phyloP scores from a whole-genome alignment of 2,797 vertebrate genomes.

The Xenopus petersii region DNA sequence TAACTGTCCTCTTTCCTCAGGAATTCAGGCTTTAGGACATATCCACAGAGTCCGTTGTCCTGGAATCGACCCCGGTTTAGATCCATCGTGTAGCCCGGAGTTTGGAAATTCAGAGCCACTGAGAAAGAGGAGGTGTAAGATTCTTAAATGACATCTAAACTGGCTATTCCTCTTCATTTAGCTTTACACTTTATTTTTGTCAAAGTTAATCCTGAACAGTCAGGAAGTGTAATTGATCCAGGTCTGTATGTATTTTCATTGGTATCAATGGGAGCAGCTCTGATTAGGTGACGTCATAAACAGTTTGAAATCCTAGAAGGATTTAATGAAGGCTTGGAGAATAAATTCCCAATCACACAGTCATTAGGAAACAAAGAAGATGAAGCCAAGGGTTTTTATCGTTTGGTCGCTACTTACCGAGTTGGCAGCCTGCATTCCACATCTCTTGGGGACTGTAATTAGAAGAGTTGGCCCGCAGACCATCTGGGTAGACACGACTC shows the following conservation, averaged over 20 bases:
- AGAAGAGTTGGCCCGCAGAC: slow-evolving; percentile 88
- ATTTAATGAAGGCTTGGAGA: too few relatives aligned
- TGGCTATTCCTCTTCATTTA: too few relatives aligned
- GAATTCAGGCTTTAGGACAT: slow-evolving; percentile 83
- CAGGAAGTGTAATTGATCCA: too few relatives aligned
- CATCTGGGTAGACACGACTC: slow-evolving; percentile 89
- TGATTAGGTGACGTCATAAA: too few relatives aligned
- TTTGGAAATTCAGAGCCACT: slow-evolving; percentile 84
- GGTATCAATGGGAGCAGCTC: too few relatives aligned
- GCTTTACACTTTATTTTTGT: too few relatives aligned
- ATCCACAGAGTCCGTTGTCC: slow-evolving; percentile 82
- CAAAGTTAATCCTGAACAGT: too few relatives aligned
- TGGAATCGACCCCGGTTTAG: slow-evolving; percentile 90
- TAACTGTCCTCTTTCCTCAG: slow-evolving; percentile 66
- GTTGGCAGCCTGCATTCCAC: slow-evolving; percentile 93
- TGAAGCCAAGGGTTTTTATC: too few relatives aligned
- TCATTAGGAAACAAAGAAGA: too few relatives aligned
- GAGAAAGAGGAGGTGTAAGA: not conserved
- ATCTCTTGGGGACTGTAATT: slow-evolving; percentile 97
- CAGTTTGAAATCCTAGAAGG: too few relatives aligned
- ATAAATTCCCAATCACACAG: too few relatives aligned
- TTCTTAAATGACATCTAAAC: not conserved
- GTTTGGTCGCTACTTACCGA: slow-evolving; percentile 70
- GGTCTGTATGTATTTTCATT: too few relatives aligned
- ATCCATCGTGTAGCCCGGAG: slow-evolving; percentile 91